These are phyloP conservation scores for Heterotis niloticus DNA, from an alignment of 2,113 vertebrate species.

Conservation along the genomic window DNA sequence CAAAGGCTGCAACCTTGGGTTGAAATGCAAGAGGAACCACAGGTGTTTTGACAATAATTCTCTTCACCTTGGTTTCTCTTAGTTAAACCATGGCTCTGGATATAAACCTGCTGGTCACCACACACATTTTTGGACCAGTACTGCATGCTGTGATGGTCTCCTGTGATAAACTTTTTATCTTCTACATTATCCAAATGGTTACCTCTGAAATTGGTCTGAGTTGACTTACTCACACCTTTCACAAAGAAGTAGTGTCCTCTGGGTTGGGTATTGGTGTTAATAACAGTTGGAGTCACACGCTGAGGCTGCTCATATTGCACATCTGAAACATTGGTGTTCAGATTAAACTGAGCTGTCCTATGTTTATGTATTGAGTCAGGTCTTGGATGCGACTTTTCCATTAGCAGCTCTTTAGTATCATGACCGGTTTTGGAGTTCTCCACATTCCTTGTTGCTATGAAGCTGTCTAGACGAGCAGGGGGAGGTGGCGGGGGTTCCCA, in stretches of 20 bases:
- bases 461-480: slow-evolving; percentile 54
- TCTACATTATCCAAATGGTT: slow-evolving; percentile 37
- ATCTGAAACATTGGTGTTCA: slow-evolving; percentile 37
- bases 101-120: slow-evolving; percentile 36
- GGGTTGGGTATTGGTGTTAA: slow-evolving; percentile 62
- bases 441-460: slow-evolving; percentile 48
- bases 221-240: slow-evolving; percentile 55
- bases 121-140: slow-evolving; percentile 39
- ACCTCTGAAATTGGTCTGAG: slow-evolving; percentile 35
- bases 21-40: slow-evolving; percentile 25
- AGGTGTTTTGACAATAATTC: slow-evolving; percentile 22
- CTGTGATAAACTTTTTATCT: slow-evolving; percentile 32
- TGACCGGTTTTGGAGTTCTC: slow-evolving; percentile 39
- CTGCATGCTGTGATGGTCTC: slow-evolving; percentile 40
- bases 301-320: slow-evolving; percentile 36
- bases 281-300: slow-evolving; percentile 36
- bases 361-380: slow-evolving; percentile 39
- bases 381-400: slow-evolving; percentile 21
- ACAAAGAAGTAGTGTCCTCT: slow-evolving; percentile 71
- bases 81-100: slow-evolving; percentile 30
- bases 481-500: slow-evolving; percentile 42
- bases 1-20: slow-evolving; percentile 37
- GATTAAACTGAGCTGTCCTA: slow-evolving; percentile 39
- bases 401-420: slow-evolving; percentile 26
- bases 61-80: slow-evolving; percentile 39